phyloP scores from a whole-genome alignment of 2,888 invertebrate genomes.

The Epinotia demarniana region DNA sequence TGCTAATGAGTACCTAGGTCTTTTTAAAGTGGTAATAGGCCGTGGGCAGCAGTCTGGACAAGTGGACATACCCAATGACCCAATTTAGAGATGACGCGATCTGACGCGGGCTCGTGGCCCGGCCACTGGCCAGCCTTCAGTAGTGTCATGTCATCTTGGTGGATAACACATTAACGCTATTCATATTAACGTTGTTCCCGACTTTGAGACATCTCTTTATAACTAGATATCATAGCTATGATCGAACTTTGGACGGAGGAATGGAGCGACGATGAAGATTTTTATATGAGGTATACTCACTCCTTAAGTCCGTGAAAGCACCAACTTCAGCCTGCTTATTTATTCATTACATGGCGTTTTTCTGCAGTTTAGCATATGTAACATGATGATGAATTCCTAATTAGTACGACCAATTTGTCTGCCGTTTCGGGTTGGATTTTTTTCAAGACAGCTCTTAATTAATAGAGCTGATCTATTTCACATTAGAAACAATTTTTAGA shows the following conservation, averaged over 20 bases:
- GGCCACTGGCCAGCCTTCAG: conserved; percentile 54
- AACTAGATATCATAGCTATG: background rate
- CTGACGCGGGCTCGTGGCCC: conserved; percentile 47
- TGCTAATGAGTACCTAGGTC: conserved; percentile 35
- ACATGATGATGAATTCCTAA: too few species aligned
- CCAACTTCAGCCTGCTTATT: background rate
- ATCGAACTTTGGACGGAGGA: conserved; percentile 9
- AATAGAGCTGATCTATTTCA: background rate
- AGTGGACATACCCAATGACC: conserved; percentile 46
- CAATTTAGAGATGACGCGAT: conserved; percentile 57
- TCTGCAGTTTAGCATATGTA: too few species aligned
- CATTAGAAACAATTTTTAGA: background rate
- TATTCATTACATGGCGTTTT: too few species aligned
- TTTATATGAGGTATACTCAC: conserved; percentile 29
- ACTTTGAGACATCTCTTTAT: background rate
- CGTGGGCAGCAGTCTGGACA: conserved; percentile 46
- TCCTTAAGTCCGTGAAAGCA: background rate
- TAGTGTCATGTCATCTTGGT: conserved; percentile 43
- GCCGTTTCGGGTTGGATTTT: background rate
- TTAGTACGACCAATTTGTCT: background rate
- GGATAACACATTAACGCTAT: conserved; percentile 25
- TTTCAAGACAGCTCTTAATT: background rate
- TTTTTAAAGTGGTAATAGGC: conserved; percentile 28
- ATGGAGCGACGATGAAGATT: conserved; percentile 34
- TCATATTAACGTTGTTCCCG: too few species aligned